Conservation (phyloP, 2,113 vertebrate genomes). For the Ascaphus truei region DNA sequence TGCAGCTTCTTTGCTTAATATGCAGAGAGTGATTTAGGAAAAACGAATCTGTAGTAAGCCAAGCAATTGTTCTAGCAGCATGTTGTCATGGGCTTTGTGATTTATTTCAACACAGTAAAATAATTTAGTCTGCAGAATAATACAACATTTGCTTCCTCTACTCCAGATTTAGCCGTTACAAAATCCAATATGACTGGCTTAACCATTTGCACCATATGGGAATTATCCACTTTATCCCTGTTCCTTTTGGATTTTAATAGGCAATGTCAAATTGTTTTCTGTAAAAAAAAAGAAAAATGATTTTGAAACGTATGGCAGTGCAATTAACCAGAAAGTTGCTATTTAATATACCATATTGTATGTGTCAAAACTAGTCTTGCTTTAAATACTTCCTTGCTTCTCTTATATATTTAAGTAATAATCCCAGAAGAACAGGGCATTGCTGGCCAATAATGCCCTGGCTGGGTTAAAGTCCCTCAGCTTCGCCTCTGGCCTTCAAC, state of each 20-base stretch:
- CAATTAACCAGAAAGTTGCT: too few species aligned
- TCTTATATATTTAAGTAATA: too few species aligned
- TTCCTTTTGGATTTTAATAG: too few species aligned
- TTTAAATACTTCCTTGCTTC: too few species aligned
- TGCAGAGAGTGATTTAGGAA: too few species aligned
- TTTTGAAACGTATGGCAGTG: background rate
- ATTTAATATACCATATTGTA: too few species aligned
- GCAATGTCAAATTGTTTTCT: conserved; percentile 1
- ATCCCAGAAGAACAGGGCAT: too few species aligned
- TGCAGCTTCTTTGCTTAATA: too few species aligned
- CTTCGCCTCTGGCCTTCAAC: too few species aligned
- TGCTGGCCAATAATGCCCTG: too few species aligned
- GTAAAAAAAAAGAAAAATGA: conserved; percentile 15
- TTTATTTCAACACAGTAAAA: background rate
- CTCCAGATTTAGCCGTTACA: conserved; percentile 1
- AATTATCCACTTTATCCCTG: background rate
- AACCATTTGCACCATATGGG: conserved; percentile 8
- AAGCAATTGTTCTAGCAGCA: background rate
- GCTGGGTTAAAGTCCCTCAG: too few species aligned
- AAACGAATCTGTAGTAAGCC: background rate
- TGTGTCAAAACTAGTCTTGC: too few species aligned
- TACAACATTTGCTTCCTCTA: background rate
- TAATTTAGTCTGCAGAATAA: conserved; percentile 4
- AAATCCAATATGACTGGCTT: conserved; percentile 21
- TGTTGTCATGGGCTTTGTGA: background rate